A percentile compares a stretch with the other conserved stretches of the same genome.
Conservation (phyloP, 2,888 invertebrate genomes). For the Papilio demoleus region DNA sequence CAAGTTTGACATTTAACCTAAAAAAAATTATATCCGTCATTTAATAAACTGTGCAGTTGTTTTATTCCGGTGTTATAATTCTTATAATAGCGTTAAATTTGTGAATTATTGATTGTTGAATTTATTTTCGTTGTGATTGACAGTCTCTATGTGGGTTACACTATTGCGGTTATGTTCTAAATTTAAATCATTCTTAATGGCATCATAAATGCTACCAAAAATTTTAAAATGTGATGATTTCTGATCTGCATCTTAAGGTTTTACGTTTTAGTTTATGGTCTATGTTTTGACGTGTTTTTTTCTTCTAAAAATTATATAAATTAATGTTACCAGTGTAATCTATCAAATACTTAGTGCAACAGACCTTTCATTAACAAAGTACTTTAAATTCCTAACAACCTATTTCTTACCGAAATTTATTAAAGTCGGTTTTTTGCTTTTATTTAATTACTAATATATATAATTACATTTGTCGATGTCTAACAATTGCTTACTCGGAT, state of each 20-base stretch:
- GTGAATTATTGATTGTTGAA: not conserved
- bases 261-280: not conserved
- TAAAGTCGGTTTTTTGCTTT: not conserved
- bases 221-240: not conserved
- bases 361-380: slow-evolving; percentile 64
- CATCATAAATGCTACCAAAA: not conserved
- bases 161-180: not conserved
- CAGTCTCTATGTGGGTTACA: slow-evolving; percentile 3
- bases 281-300: not conserved
- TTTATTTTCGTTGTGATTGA: slow-evolving; percentile 18
- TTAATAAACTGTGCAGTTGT: not conserved
- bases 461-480: slow-evolving; percentile 31
- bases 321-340: slow-evolving; percentile 18
- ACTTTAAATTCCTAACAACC: slow-evolving; percentile 11
- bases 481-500: slow-evolving; percentile 22
- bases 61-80: not conserved
- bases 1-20: not conserved
- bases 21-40: not conserved
- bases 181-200: not conserved
- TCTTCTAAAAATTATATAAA: not conserved
- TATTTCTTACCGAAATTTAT: slow-evolving; percentile 20
- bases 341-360: slow-evolving; percentile 66
- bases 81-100: not conserved
- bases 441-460: not conserved
- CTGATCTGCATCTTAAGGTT: not conserved